Conservation (phyloP, 2,888 invertebrate species). For the Zhuqinia jingwanae region DNA sequence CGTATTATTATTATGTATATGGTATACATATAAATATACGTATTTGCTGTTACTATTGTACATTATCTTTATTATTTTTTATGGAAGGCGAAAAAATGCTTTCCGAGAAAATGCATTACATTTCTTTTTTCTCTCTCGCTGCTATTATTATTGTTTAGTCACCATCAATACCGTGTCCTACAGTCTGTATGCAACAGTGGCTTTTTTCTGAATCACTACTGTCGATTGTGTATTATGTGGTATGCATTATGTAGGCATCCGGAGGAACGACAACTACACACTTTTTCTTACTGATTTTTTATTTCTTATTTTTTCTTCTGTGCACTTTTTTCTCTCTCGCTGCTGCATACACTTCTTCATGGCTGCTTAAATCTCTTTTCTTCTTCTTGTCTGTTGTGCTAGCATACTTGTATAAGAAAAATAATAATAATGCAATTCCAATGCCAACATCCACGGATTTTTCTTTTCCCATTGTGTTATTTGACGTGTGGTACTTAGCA, state of each 20-base stretch:
- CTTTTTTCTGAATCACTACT: no score
- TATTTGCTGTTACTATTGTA: no score
- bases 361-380: no score
- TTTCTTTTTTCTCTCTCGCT: background rate
- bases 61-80: conserved; percentile 22
- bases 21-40: no score
- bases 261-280: background rate
- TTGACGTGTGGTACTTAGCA: background rate
- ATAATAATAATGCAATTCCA: conserved; percentile 62
- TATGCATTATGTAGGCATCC: background rate
- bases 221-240: no score
- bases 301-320: no score
- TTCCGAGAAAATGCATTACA: background rate
- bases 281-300: no score
- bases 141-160: conserved; percentile 4
- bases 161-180: background rate
- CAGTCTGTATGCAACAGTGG: no score
- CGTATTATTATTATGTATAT: conserved; percentile 13
- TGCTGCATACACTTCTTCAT: no score
- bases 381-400: background rate
- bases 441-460: conserved; percentile 56
- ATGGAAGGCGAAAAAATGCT: background rate
- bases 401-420: conserved; percentile 5
- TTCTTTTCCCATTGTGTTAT: conserved; percentile 10
- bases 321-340: no score